Evolutionary conservation across 1,140 invertebrate species (phyloP).

Genomic region (Sweltsa coloradensis): DNA sequence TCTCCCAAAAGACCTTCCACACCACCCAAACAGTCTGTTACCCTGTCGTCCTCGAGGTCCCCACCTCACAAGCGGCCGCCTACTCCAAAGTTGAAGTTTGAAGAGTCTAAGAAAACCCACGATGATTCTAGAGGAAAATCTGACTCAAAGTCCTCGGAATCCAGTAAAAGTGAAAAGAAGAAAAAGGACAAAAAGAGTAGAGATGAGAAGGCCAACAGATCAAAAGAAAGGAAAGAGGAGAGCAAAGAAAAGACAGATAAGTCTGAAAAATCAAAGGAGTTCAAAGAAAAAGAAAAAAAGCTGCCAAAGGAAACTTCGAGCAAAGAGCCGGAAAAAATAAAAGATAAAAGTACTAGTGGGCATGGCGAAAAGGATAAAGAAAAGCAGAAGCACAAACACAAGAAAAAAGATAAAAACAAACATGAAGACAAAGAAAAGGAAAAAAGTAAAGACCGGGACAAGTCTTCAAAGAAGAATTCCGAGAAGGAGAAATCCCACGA

Average conservation of each 20-base stretch:
- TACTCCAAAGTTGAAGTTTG: slow-evolving; percentile 35
- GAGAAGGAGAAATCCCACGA: slow-evolving; percentile 15
- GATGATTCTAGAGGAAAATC: slow-evolving; percentile 18
- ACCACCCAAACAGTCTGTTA: slow-evolving; percentile 26
- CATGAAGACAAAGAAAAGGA: slow-evolving; percentile 27
- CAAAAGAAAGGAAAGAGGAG: slow-evolving; percentile 35
- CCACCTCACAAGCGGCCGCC: slow-evolving; percentile 26
- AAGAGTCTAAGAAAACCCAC: slow-evolving; percentile 31
- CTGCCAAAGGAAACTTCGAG: slow-evolving; percentile 23
- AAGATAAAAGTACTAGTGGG: slow-evolving; percentile 23
- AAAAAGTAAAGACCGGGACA: slow-evolving; percentile 25
- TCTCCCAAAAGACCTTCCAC: slow-evolving; percentile 44
- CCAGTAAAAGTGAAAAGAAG: slow-evolving; percentile 25
- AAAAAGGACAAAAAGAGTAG: slow-evolving; percentile 26
- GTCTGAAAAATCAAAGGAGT: slow-evolving; percentile 30
- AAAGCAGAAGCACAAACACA: slow-evolving; percentile 33
- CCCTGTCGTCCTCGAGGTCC: slow-evolving; percentile 8
- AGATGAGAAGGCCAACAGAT: slow-evolving; percentile 36
- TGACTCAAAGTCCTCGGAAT: slow-evolving; percentile 5
- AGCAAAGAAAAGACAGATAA: slow-evolving; percentile 32
- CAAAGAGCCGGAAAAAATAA: slow-evolving; percentile 27
- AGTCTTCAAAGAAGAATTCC: slow-evolving; percentile 19
- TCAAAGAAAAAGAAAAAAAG: slow-evolving; percentile 30
- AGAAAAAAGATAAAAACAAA: slow-evolving; percentile 39
- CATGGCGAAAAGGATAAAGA: slow-evolving; percentile 17